Percentiles rank a stretch among this genome's conserved stretches.
These are phyloP conservation scores for Exocentrus adspersus DNA, from an alignment of 2,888 invertebrate species.

Conservation along the genomic window DNA sequence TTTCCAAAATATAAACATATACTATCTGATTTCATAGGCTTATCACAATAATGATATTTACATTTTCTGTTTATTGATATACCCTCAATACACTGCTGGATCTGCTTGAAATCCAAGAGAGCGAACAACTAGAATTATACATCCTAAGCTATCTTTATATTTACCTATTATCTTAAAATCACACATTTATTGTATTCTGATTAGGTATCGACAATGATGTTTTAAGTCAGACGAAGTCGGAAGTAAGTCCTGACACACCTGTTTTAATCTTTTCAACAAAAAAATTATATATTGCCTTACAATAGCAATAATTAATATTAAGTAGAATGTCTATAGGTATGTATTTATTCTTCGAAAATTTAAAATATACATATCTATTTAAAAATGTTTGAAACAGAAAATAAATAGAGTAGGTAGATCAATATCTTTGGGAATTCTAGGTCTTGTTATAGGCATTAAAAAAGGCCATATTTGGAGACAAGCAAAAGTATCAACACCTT, in stretches of 20 bases:
- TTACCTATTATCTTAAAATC: slow-evolving; percentile 52
- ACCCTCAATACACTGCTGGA: slow-evolving; percentile 31
- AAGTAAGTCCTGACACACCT: slow-evolving; percentile 7
- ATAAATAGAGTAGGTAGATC: too few relatives aligned
- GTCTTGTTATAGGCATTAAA: too few relatives aligned
- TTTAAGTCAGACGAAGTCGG: neutral
- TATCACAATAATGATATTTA: slow-evolving; percentile 65
- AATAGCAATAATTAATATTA: too few relatives aligned
- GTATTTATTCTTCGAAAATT: too few relatives aligned
- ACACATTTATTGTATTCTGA: slow-evolving; percentile 46
- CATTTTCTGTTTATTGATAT: slow-evolving; percentile 37
- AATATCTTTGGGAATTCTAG: too few relatives aligned
- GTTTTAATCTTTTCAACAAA: neutral
- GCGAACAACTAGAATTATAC: slow-evolving; percentile 29
- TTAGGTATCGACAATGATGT: slow-evolving; percentile 32
- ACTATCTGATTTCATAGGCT: slow-evolving; percentile 59
- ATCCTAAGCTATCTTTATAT: slow-evolving; percentile 29
- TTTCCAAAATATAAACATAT: slow-evolving; percentile 51
- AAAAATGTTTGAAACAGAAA: too few relatives aligned
- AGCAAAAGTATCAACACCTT: too few relatives aligned
- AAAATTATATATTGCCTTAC: neutral
- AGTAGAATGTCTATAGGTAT: too few relatives aligned
- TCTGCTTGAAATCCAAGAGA: slow-evolving; percentile 35
- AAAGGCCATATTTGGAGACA: too few relatives aligned
- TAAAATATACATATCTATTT: too few relatives aligned